A percentile compares a stretch with the other conserved stretches of the same genome.
These are phyloP conservation scores for Heliconius eleuchia DNA, from an alignment of 1,140 invertebrate genomes.

Conservation along the genomic window DNA sequence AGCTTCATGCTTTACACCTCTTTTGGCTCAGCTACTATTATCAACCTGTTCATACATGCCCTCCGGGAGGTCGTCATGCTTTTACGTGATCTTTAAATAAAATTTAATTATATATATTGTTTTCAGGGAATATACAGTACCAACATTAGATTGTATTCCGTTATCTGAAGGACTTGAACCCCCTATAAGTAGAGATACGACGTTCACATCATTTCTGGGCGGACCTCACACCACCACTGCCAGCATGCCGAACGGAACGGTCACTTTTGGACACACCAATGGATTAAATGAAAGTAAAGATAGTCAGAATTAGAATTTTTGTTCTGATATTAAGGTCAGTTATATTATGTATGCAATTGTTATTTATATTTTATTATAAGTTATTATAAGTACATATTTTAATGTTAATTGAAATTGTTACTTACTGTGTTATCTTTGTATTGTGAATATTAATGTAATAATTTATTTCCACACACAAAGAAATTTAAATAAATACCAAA, in stretches of 20 bases:
- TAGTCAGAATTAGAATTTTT: constrained; percentile 24
- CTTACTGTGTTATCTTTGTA: not conserved
- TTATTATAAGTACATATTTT: not conserved
- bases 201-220: constrained; percentile 87
- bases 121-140: constrained; percentile 76
- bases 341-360: not conserved
- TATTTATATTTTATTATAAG: not conserved
- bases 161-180: constrained; percentile 75
- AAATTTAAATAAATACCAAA: not conserved
- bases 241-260: constrained; percentile 56
- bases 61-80: no score
- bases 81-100: no score
- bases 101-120: not conserved
- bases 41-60: no score
- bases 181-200: constrained; percentile 84
- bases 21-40: no score
- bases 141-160: constrained; percentile 76
- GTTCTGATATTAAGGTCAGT: not conserved
- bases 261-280: constrained; percentile 46
- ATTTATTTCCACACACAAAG: not conserved
- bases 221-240: constrained; percentile 56
- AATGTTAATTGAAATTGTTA: not conserved
- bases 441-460: not conserved
- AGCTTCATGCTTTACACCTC: no score
- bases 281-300: constrained; percentile 43